Percentiles rank a stretch among this genome's conserved stretches.
These are phyloP conservation scores for Xylophagus ater DNA, from an alignment of 2,888 invertebrate species.

Conservation along the genomic window DNA sequence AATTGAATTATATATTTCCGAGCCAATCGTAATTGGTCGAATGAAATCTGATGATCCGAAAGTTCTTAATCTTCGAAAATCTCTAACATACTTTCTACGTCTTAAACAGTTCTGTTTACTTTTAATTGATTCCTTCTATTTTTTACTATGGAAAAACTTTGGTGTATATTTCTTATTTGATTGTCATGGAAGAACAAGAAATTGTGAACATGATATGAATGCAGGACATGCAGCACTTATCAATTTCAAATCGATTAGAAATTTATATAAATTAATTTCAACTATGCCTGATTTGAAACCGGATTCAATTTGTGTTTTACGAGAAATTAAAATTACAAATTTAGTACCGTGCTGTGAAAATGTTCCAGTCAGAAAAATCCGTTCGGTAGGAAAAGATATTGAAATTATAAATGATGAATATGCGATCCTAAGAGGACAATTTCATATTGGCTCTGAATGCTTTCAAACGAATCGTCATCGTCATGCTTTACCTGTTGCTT, in stretches of 20 bases:
- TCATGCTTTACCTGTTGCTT: conserved; percentile 29
- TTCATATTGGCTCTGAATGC: conserved; percentile 28
- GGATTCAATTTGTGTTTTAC: conserved; percentile 22
- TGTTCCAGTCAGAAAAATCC: conserved; percentile 21
- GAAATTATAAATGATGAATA: conserved; percentile 29
- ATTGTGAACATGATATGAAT: conserved; percentile 21
- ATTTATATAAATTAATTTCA: conserved; percentile 26
- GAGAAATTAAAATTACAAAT: conserved; percentile 27
- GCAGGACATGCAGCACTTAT: conserved; percentile 26
- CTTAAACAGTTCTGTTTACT: conserved; percentile 24
- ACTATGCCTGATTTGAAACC: conserved; percentile 25
- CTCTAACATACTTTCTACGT: conserved; percentile 23
- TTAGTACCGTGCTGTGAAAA: conserved; percentile 26
- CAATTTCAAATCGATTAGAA: conserved; percentile 26
- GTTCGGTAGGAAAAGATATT: conserved; percentile 23
- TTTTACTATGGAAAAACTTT: conserved; percentile 29
- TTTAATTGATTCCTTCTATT: conserved; percentile 24
- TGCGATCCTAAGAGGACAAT: conserved; percentile 26
- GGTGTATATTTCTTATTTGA: conserved; percentile 32
- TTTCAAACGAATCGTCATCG: conserved; percentile 28
- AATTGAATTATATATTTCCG: conserved; percentile 26
- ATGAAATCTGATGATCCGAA: conserved; percentile 1
- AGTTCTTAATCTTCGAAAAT: neutral
- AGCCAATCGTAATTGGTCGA: conserved; percentile 19
- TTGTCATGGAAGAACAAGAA: conserved; percentile 26